Base-by-base conservation (phyloP, 2,888 invertebrate genomes). In the Deroplatys truncata region DNA sequence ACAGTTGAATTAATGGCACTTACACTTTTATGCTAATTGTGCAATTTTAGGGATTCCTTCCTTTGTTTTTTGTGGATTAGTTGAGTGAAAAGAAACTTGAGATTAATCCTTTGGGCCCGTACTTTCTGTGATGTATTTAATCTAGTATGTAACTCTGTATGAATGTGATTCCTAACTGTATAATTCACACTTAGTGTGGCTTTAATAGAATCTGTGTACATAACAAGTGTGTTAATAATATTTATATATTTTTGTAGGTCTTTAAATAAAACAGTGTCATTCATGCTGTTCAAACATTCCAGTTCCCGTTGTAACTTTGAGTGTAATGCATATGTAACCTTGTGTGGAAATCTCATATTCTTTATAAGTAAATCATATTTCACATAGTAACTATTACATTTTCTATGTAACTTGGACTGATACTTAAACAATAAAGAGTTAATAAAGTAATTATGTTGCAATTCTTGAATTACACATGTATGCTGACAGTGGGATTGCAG, bases 241-340 rank as follows among this genome's bases (percentile, higher is more conserved):
- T 85, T 43, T 72, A 87, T 87, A 87, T 87, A 87, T 87, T 83
- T 87, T 87, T 87, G 83, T 87, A 87, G 87, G 87, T 87, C 87
- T 87, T 87, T 87, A 87, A 87, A 83, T 31, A 35, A 82, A 87
- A 25, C 31, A 83, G 82, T 29, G 20, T n/a, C 9, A 28, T 28
- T 83, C 5, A 72, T 83, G 43, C 25, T 87, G 82, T 83, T 35
- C 20, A 16, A 82, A 31, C 31, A 72, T 72, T 72, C 56, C 56
- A 72, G 56, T 72, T 72, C 20, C 20, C 56, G 20, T 16, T 72
- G 56, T 72, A 72, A 72, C 20, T 72, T 72, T 72, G 56, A 72
- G 25, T 72, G 56, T 72, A 25, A 72, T 72, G 56, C 56, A 72
- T 72, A 72, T 72, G 20, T 72, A 72, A 72, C 56, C 56, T 72